Evolutionary conservation across 2,888 invertebrate genomes (phyloP).

Genomic region (Lingula anatina): DNA sequence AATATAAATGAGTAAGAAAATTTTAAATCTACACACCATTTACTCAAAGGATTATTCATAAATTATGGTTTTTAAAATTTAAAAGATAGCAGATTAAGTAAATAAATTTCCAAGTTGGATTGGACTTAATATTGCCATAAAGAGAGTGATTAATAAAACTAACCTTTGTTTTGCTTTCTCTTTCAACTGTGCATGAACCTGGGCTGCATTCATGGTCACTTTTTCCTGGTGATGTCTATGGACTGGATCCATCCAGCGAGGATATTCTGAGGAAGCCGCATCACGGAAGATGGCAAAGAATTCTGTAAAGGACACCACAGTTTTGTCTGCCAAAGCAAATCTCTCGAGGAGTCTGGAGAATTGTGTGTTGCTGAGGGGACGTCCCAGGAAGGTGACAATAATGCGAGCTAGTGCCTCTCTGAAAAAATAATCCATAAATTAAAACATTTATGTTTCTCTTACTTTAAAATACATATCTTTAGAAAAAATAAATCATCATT

Average conservation of each 20-base stretch:
- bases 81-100: too few relatives aligned
- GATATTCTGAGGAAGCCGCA: conserved; percentile 25
- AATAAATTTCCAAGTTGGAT: too few relatives aligned
- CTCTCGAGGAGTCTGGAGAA: conserved; percentile 35
- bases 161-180: conserved; percentile 47
- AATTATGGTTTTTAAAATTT: too few relatives aligned
- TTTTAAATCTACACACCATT: too few relatives aligned
- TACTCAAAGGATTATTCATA: too few relatives aligned
- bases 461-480: too few relatives aligned
- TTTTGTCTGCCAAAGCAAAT: conserved; percentile 30
- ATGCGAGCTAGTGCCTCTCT: conserved; percentile 47
- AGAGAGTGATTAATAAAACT: too few relatives aligned
- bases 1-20: too few relatives aligned
- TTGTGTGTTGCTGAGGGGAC: conserved; percentile 27
- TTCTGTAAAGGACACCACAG: conserved; percentile 40
- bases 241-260: conserved; percentile 48
- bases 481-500: too few relatives aligned
- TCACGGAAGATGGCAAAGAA: conserved; percentile 43
- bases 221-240: conserved; percentile 31
- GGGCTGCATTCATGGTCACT: conserved; percentile 32
- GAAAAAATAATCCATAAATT: too few relatives aligned
- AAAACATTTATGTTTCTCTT: too few relatives aligned
- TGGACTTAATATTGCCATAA: too few relatives aligned
- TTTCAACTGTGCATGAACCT: conserved; percentile 45
- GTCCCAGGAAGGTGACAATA: conserved; percentile 32